Evolutionary conservation across 2,888 invertebrate genomes (phyloP).

Genomic region (Leptinotarsa tumamoca): DNA sequence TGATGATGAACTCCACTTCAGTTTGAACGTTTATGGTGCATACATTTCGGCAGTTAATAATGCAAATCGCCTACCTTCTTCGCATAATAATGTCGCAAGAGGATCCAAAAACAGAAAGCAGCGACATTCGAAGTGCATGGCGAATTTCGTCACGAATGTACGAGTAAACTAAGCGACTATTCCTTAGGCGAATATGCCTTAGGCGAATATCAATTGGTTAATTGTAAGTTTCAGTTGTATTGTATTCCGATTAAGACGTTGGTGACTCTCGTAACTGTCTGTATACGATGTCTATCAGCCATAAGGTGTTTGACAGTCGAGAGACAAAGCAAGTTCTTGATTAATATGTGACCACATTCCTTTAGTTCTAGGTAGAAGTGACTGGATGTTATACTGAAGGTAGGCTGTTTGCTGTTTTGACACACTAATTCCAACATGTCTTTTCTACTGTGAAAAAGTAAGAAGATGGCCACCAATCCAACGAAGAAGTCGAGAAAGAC

Average conservation of each 20-base stretch:
- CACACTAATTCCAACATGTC: too few species aligned
- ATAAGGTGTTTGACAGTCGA: neutral
- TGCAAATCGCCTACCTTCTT: constrained; percentile 49
- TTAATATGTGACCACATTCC: too few species aligned
- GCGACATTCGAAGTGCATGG: neutral
- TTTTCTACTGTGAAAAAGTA: too few species aligned
- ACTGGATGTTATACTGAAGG: too few species aligned
- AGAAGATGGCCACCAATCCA: too few species aligned
- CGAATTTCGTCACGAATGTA: constrained; percentile 3
- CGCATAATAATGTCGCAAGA: constrained; percentile 46
- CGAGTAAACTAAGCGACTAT: neutral
- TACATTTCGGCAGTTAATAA: constrained; percentile 42
- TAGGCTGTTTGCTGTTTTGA: too few species aligned
- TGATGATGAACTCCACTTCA: neutral
- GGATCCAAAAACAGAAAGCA: neutral
- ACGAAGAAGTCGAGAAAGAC: too few species aligned
- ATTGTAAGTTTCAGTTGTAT: neutral
- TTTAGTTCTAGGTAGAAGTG: too few species aligned
- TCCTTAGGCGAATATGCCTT: neutral
- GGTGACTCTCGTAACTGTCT: too few species aligned
- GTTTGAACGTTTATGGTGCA: neutral
- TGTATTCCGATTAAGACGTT: neutral
- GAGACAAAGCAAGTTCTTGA: too few species aligned
- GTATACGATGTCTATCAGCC: neutral
- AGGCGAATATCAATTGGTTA: neutral